Conservation (phyloP, 2,113 vertebrate genomes). For the Rana temporaria region DNA sequence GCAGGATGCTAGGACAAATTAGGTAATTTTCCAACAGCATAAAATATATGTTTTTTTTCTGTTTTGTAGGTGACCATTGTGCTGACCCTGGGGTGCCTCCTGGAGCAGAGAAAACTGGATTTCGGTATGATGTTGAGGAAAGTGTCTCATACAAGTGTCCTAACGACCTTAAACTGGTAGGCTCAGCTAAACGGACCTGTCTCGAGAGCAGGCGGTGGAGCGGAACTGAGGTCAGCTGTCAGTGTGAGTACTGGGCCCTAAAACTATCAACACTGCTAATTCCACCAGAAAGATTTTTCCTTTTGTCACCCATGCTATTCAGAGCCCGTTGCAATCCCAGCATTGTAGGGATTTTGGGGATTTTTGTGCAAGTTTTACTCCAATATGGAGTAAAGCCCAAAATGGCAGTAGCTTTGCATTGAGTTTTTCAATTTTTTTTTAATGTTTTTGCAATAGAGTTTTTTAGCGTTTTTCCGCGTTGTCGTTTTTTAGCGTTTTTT, state of each 20-base stretch:
- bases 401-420: no score
- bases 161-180: slow-evolving; percentile 72
- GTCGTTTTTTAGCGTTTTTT: no score
- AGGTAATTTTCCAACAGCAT: no score
- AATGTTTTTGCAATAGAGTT: no score
- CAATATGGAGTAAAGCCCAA: no score
- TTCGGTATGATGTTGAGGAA: slow-evolving; percentile 71
- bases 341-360: no score
- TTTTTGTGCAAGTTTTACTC: no score
- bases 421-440: no score
- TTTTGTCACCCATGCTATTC: not conserved
- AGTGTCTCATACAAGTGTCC: slow-evolving; percentile 77
- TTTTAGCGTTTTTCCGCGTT: no score
- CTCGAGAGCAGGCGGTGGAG: slow-evolving; percentile 78
- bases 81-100: slow-evolving; percentile 76
- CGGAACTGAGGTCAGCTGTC: slow-evolving; percentile 77
- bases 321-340: no score
- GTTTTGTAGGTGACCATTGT: slow-evolving; percentile 73
- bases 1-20: no score
- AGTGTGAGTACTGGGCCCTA: slow-evolving; percentile 73
- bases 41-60: not conserved
- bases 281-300: not conserved
- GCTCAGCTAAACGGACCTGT: slow-evolving; percentile 76
- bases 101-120: slow-evolving; percentile 68
- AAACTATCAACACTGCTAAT: slow-evolving; percentile 55